Evolutionary conservation across 1,140 invertebrate genomes (phyloP), one percentile per base, ranked within the genome.

Genomic region (Temnothorax nylanderi): DNA sequence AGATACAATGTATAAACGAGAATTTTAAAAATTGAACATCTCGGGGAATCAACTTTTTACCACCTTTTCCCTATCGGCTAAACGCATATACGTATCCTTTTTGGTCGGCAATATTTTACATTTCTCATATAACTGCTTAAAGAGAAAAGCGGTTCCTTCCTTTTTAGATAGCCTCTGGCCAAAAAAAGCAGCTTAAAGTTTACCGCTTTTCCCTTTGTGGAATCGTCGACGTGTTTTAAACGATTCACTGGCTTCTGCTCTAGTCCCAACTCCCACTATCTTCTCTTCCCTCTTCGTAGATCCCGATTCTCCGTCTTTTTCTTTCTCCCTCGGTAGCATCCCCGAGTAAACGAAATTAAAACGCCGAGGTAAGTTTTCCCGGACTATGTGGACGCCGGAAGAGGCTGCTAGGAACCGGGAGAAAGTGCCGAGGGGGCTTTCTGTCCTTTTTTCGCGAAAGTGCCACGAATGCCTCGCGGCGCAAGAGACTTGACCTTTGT

Each of bases 341-440:
- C 86, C 74, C 71, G 84, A 85, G 85, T 90, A 94, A 94, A 94
- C 92, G 93, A 94, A 94, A 95, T 94, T 94, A 94, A 95, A 95
- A 94, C 93, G 92, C 93, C 91, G 88, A 90, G 88, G 86, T 87
- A 93, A 94, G 92, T 94, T 94, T 93, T 86, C 76, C 69, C 88
- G 74, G 64, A 74, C 84, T 74, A 84, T 56, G 81, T 74, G 88
- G 67, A 67, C 60, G 67, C 51, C 78, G 67, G 71, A 89, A 80
- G 86, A 87, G 49, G 76, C 37, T 64, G 71, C 64, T 37, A 69
- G 77, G 32, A 62, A 64, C 8, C 62, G 26, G 21, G 44, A 78
- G 76, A 44, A 80, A 82, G 89, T 26, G 65, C 60, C n/a, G 65
- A 74, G 47, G 75, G 74, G 67, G 56, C 56, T 44, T 51, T 64